Evolutionary conservation across 1,140 invertebrate species (phyloP), one percentile per base, ranked within the genome.

Genomic region (Leptinotarsa defecta): DNA sequence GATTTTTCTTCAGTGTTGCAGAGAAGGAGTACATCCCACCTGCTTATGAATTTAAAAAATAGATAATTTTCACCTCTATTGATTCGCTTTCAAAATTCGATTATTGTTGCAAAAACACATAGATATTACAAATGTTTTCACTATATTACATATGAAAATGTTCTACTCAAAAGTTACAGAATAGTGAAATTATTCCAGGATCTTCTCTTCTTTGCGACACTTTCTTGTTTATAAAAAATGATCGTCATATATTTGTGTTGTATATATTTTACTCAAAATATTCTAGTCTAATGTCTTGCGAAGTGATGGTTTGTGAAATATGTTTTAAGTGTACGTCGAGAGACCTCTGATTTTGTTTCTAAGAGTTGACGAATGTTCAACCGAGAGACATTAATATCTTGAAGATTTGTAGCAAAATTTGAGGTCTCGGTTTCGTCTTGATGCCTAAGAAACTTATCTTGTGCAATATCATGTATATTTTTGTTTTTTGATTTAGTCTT

Each of bases 271-370:
- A 57, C 57, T 43, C 34, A 57, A 27, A 62, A 77, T 69, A 74
- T 75, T 79, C 74, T 77, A 77, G 73, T 77, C 74, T 77, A 69
- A 73, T 73, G 69, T 72, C 64, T 74, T 71, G 68, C 73, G 74
- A 74, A 57, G 52, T 57, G 52, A 57, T 57, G 15, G 15, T 57
- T 57, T 57, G 52, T 57, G 52, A 17, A 57, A 57, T 57, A 57
- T 19, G 13, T 57, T 57, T 57, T 57, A 19, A 17, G n/a, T 57
- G 52, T 57, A 57, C 52, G 52, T n/a, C 52, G 15, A 57, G 52
- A n/a, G 4, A 57, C n/a, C 52, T 57, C 52, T 19, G 1, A 57
- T 57, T 57, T 57, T 17, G n/a, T 57, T 57, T 57, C 34, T 43
- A 43, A 43, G 34, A 43, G 34, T 34, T 34, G 34, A 8, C 34